Conservation (phyloP, 1,140 invertebrate genomes). For the Apis dorsata region DNA sequence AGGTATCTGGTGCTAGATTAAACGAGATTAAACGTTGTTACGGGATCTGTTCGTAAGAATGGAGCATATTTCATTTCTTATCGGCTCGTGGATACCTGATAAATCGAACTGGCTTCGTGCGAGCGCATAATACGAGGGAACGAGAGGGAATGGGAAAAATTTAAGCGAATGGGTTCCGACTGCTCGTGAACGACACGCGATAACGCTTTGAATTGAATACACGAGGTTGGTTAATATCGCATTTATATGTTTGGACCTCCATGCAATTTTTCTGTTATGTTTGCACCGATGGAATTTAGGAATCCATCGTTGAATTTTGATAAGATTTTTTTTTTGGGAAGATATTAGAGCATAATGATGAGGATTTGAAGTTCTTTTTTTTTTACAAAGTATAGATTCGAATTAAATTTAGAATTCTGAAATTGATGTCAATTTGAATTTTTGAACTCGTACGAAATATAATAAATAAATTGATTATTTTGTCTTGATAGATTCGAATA, state of each 20-base stretch:
- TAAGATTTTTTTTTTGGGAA: neutral
- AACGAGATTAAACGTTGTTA: conserved; percentile 43
- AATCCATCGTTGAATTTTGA: neutral
- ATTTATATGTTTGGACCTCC: neutral
- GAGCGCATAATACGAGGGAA: conserved; percentile 21
- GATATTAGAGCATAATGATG: neutral
- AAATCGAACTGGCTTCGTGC: conserved; percentile 42
- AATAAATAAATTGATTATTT: too few species aligned
- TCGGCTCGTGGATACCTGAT: conserved; percentile 39
- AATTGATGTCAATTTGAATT: too few species aligned
- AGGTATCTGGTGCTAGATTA: neutral
- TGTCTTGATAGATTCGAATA: too few species aligned
- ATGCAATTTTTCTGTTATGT: neutral
- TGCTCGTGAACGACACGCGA: conserved; percentile 14
- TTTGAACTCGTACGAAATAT: too few species aligned
- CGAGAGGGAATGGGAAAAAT: neutral
- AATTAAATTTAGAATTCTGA: too few species aligned
- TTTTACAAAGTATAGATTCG: neutral
- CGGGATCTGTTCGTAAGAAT: conserved; percentile 18
- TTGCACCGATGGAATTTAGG: neutral
- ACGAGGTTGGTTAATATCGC: neutral
- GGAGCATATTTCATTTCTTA: conserved; percentile 53
- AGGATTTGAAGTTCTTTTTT: neutral
- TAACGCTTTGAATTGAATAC: conserved; percentile 25
- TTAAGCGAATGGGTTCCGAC: conserved; percentile 27